Evolutionary conservation across 2,113 vertebrate species (phyloP), one percentile per base, ranked within the genome.

Genomic region (Hirundichthys speculiger): DNA sequence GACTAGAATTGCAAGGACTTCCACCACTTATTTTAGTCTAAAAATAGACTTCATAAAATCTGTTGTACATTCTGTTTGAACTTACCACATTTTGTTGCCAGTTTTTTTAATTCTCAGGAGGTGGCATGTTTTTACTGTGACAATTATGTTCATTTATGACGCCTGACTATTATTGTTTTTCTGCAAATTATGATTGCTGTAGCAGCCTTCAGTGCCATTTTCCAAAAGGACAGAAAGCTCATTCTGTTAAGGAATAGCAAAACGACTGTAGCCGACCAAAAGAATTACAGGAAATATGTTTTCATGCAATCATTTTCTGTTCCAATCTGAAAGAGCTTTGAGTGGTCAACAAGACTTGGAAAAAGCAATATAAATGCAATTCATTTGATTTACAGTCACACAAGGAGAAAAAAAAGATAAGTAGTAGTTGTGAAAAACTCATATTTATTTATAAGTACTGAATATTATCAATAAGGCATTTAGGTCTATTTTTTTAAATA

Each of bases 1-100:
- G 45, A 47, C 48, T 25, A 21, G 27, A 67, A 56, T 80, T 77
- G 80, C 73, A 83, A 88, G 69, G 79, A 77, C 67, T 68, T 75
- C 70, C 25, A 39, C 21, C 0, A 0, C 19, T 3, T 0, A 43
- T 61, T 18, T 12, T 10, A 58, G 61, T 66, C 15, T 53, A 65
- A 40, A 67, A 75, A 49, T 8, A 9, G 46, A 55, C 50, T 30
- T 60, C 55, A 77, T 59, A 64, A 59, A 78, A 75, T 72, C 49
- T 42, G 43, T 13, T 9, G 5, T 21, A 21, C 51, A 10, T 45
- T 22, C 6, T 27, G 3, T 13, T n/a, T n/a, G n/a, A n/a, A n/a
- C n/a, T n/a, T n/a, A n/a, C n/a, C n/a, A n/a, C 34, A 57, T 70
- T 18, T 20, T 60, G 42, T 52, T 19, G 2, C 54, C 19, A 67